These are phyloP conservation scores for Thereva unica DNA, from an alignment of 2,888 invertebrate genomes.

Conservation along the genomic window DNA sequence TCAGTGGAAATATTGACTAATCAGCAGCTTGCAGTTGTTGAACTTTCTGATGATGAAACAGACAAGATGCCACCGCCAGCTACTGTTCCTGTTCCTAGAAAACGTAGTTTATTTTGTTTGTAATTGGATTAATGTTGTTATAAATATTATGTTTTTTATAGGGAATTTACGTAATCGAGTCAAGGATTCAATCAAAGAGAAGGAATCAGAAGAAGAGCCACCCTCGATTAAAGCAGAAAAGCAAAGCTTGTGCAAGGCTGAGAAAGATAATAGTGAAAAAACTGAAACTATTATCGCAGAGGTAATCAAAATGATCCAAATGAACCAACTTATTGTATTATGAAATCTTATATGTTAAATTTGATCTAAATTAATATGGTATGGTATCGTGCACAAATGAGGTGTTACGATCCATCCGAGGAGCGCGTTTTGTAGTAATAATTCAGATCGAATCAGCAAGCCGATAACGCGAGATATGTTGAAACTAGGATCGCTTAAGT, in stretches of 20 bases:
- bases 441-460: too few species aligned
- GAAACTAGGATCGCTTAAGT: too few species aligned
- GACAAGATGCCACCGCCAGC: constrained; percentile 41
- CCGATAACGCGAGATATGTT: too few species aligned
- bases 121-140: neutral
- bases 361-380: neutral
- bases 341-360: neutral
- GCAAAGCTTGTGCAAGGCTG: constrained; percentile 23
- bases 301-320: neutral
- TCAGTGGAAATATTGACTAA: constrained; percentile 31
- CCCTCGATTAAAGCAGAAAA: constrained; percentile 19
- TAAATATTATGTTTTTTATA: constrained; percentile 42
- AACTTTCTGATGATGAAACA: constrained; percentile 38
- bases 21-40: constrained; percentile 16
- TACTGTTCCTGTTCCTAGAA: constrained; percentile 34
- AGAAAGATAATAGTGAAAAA: neutral
- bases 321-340: neutral
- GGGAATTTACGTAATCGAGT: constrained; percentile 21
- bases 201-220: constrained; percentile 8
- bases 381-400: too few species aligned
- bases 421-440: too few species aligned
- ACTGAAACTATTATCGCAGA: neutral
- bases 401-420: too few species aligned
- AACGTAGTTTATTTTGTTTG: constrained; percentile 25
- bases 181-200: constrained; percentile 12